Percentiles rank a stretch among this genome's conserved stretches.
Conservation (phyloP, 1,140 invertebrate species). For the Drusus annulatus region DNA sequence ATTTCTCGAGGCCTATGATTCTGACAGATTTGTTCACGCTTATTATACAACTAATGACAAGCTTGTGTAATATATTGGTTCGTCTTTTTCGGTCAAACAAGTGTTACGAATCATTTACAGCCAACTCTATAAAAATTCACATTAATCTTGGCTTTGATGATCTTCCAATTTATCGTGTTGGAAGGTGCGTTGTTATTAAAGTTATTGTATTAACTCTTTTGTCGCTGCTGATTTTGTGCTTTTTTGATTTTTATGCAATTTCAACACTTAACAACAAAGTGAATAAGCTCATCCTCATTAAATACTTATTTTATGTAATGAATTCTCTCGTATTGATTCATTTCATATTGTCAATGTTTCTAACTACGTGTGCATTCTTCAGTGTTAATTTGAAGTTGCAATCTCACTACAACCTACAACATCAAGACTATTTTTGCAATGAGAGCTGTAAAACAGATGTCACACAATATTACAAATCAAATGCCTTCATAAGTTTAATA, state of each 20-base stretch:
- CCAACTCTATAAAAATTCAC: not conserved
- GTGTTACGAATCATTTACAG: not conserved
- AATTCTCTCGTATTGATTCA: not conserved
- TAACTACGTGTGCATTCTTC: not conserved
- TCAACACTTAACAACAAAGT: not conserved
- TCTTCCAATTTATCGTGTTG: not conserved
- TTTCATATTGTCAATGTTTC: constrained; percentile 14
- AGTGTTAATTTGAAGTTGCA: not conserved
- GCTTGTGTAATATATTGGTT: not conserved
- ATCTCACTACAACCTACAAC: not conserved
- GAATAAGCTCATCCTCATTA: not conserved
- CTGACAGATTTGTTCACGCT: not conserved
- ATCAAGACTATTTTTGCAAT: constrained; percentile 5
- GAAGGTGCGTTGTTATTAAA: not conserved
- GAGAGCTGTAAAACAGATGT: not conserved
- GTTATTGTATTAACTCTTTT: not conserved
- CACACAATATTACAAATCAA: not conserved
- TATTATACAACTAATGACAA: not conserved
- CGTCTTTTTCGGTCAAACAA: not conserved
- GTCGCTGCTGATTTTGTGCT: not conserved
- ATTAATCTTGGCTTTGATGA: not conserved
- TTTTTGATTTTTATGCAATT: not conserved
- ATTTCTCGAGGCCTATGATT: not conserved
- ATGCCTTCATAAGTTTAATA: constrained; percentile 10
- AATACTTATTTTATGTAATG: constrained; percentile 14